Base-by-base conservation (phyloP, 2,113 vertebrate species). In the Loxodonta africana region DNA sequence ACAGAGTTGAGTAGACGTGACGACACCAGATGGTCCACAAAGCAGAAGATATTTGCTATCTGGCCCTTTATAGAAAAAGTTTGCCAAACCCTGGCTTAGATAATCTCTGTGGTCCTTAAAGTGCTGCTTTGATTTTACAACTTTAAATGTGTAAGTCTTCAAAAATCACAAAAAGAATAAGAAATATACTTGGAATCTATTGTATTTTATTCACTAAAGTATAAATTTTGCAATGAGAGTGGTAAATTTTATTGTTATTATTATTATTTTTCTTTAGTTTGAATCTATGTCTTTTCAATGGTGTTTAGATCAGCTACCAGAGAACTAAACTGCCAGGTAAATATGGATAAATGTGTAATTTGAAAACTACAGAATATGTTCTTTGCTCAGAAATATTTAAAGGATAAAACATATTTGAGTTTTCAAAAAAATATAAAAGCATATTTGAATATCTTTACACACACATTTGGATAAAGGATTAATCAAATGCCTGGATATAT, bases 371-470 rank as follows among this genome's bases (percentile, higher is more conserved):
- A 94, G 41, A 67, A 25, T 90, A 77, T 1, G 30, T 96, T 95
- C 62, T 97, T 95, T 77, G 65, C 8, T 95, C 2, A 5, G 57
- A 93, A 97, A 95, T 97, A 87, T 77, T 96, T 98, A 94, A 96
- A 65, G 28, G 57, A 30, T 94, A 93, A 69, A n/a, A 15, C 5
- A 30, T 93, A 60, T 12, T 44, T 88, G 48, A 94, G 67, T 88
- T 85, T 95, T 15, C 44, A 94, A 93, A 6, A 17, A 67, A 51
- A 23, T 23, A 23, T 26, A 89, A 23, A 6, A 86, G 33, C 1
- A 51, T 76, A n/a, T 86, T 73, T 96, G 21, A 90, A 84, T 73
- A 88, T 8, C 8, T 69, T 86, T 95, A 90, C 53, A 46, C 1
- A 83, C 12, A 85, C 20, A 83, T 95, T 86, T 90, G 25, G 26